Base-by-base conservation (phyloP, 2,888 invertebrate genomes). In the Protodeltote pygarga region DNA sequence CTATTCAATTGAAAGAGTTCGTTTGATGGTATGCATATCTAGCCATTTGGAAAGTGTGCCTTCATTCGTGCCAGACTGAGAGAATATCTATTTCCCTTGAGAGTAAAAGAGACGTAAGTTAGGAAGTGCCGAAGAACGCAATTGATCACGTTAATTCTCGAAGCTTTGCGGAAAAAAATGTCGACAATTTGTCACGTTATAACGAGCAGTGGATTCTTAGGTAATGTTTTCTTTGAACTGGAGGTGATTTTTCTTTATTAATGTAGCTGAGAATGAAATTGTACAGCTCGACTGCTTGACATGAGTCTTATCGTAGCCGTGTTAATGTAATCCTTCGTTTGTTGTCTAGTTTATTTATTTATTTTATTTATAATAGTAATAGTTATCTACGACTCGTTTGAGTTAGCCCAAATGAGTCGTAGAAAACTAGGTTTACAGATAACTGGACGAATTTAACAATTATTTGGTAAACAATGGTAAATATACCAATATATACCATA, bases 61-160 rank as follows among this genome's bases (percentile, higher is more conserved):
- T 54, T 63, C 46, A 53, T 53, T 53, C 35, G 34, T 29, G 19
- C 32, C 61, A 49, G 69, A 66, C 68, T 72, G 41, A 66, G 51
- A 57, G 35, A 50, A 51, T 60, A 32, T 14, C 41, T 29, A 19
- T 27, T 49, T 34, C 49, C 31, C 35, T 41, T 34, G 50, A 58
- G 70, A 64, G 63, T 32, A 67, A 77, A 69, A 61, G 71, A 76
- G 75, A 78, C 59, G 70, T 40, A 72, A 74, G 72, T 75, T 76
- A 73, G 78, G 76, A 78, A 76, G 77, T 81, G 79, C 79, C 82
- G 79, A 84, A 83, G 81, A 83, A 77, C 77, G 82, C 85, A 83
- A 89, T 90, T 88, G 89, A 91, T 90, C 87, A 87, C 85, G 83
- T 81, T 88, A 88, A 89, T 89, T 89, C 86, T 69, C 72, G 73